Evolutionary conservation across 2,113 vertebrate species (phyloP).

Genomic region (Salvator merianae): DNA sequence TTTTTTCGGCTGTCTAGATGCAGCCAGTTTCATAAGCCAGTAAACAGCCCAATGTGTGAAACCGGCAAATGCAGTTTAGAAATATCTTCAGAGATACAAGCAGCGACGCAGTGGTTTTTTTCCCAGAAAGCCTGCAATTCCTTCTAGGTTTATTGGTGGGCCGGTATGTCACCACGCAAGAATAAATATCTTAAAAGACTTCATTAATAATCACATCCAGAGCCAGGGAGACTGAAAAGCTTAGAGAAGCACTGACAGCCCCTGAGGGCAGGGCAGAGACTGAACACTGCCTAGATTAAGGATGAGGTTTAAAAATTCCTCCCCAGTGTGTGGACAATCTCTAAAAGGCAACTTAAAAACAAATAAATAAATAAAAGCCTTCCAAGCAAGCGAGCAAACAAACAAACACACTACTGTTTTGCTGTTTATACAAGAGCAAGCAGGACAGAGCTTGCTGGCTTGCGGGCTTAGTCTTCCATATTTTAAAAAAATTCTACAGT

Average conservation of each 20-base stretch:
- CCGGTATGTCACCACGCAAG: conserved; percentile 29
- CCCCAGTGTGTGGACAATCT: neutral
- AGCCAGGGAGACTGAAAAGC: conserved; percentile 9
- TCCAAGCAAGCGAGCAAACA: too few species aligned
- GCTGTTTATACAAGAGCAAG: neutral
- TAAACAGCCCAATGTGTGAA: conserved; percentile 55
- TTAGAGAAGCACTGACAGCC: conserved; percentile 5
- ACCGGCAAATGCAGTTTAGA: conserved; percentile 52
- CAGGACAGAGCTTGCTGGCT: conserved; percentile 37
- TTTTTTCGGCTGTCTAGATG: too few species aligned
- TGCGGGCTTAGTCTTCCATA: neutral
- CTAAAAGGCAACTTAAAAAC: conserved; percentile 48
- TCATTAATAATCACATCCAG: conserved; percentile 22
- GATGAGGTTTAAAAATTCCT: conserved; percentile 33
- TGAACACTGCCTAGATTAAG: conserved; percentile 7
- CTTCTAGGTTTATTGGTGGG: conserved; percentile 47
- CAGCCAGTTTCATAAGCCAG: conserved; percentile 29
- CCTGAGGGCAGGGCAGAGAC: neutral
- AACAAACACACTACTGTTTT: neutral
- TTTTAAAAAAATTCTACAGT: neutral
- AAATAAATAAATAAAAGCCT: neutral
- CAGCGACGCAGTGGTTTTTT: conserved; percentile 40
- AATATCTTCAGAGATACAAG: conserved; percentile 49
- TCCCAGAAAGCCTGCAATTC: conserved; percentile 23
- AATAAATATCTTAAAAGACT: conserved; percentile 40